phyloP scores from a whole-genome alignment of 2,888 invertebrate species.

The Limnephilus marmoratus region DNA sequence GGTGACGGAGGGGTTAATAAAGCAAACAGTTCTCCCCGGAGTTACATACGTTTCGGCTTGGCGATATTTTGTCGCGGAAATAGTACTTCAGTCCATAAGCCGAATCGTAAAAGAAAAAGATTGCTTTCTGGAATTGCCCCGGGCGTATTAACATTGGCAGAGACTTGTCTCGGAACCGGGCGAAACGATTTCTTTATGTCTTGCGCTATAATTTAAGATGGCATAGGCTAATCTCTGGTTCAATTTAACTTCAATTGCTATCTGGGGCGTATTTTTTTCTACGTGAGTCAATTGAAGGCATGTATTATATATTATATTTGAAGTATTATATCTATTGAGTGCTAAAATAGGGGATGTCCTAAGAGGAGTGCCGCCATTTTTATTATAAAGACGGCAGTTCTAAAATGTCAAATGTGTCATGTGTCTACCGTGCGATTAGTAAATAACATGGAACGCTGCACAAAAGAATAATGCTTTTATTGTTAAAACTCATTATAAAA shows the following conservation, averaged over 20 bases:
- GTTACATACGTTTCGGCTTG: conserved; percentile 54
- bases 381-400: too few relatives aligned
- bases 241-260: not conserved
- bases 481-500: too few relatives aligned
- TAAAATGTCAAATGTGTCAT: too few relatives aligned
- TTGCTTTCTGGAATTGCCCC: conserved; percentile 59
- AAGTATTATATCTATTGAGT: not conserved
- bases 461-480: too few relatives aligned
- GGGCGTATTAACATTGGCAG: conserved; percentile 60
- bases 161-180: conserved; percentile 18
- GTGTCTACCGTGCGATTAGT: too few relatives aligned
- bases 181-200: conserved; percentile 10
- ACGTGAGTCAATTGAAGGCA: not conserved
- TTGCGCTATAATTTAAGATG: conserved; percentile 32
- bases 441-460: too few relatives aligned
- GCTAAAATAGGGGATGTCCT: too few relatives aligned
- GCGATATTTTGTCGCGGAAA: conserved; percentile 61
- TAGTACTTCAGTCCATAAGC: conserved; percentile 59
- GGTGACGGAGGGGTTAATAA: conserved; percentile 49
- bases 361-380: too few relatives aligned
- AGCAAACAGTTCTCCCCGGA: conserved; percentile 38
- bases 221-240: conserved; percentile 12
- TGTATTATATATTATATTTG: not conserved
- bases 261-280: not conserved
- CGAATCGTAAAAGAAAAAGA: conserved; percentile 62